Evolutionary conservation across 2,113 vertebrate genomes (phyloP).

Genomic region (Aix galericulata): DNA sequence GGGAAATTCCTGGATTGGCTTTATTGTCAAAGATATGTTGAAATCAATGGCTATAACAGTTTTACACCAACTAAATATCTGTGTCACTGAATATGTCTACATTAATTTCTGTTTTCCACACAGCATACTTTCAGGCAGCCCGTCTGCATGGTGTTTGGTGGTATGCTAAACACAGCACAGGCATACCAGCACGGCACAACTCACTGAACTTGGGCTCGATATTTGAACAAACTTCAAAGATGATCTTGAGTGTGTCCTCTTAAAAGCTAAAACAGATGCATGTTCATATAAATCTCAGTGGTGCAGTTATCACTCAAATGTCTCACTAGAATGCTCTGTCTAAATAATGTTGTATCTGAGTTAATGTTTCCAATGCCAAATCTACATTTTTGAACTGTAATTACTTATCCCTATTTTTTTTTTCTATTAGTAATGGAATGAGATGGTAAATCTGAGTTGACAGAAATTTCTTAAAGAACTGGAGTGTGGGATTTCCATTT

Average conservation of each 20-base stretch:
- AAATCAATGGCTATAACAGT: slow-evolving; percentile 26
- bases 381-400: neutral
- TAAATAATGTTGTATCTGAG: neutral
- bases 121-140: neutral
- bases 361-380: neutral
- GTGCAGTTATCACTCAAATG: neutral
- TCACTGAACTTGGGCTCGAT: neutral
- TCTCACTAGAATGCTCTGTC: neutral
- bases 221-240: neutral
- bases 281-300: neutral
- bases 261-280: neutral
- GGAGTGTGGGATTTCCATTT: neutral
- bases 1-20: neutral
- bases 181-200: neutral
- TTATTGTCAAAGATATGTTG: slow-evolving; percentile 8
- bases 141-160: neutral
- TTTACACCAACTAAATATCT: slow-evolving; percentile 18
- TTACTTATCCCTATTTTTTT: neutral
- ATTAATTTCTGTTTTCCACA: slow-evolving; percentile 4
- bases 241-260: neutral
- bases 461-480: neutral
- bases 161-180: neutral
- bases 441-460: neutral
- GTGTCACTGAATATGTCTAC: slow-evolving; percentile 13
- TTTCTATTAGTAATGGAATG: neutral